These are phyloP conservation scores for Paratilapia polleni DNA, from an alignment of 2,113 vertebrate species.

Conservation along the genomic window DNA sequence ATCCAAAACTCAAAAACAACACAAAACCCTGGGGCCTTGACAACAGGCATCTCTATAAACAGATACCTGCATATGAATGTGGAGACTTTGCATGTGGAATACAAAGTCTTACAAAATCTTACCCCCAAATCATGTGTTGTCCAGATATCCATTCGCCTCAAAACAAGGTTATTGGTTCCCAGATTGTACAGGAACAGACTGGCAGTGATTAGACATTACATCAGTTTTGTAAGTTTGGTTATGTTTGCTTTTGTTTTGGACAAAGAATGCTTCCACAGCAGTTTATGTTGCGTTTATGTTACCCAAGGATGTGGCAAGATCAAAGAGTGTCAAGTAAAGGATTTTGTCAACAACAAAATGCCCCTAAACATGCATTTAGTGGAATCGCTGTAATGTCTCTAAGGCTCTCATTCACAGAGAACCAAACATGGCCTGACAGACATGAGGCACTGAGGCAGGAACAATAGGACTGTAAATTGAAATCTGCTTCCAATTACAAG, in stretches of 20 bases:
- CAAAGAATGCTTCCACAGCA: slow-evolving; percentile 32
- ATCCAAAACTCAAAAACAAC: background rate
- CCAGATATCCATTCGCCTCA: background rate
- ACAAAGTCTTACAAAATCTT: background rate
- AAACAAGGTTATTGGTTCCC: background rate
- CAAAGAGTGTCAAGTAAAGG: slow-evolving; percentile 20
- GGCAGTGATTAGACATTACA: background rate
- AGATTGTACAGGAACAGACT: background rate
- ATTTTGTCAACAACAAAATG: slow-evolving; percentile 49
- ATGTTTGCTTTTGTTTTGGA: slow-evolving; percentile 44
- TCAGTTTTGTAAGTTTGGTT: slow-evolving; percentile 26
- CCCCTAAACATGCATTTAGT: slow-evolving; percentile 32
- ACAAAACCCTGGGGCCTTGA: background rate
- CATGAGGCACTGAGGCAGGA: slow-evolving; percentile 19
- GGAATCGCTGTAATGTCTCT: slow-evolving; percentile 30
- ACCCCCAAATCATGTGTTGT: background rate
- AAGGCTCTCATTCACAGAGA: slow-evolving; percentile 42
- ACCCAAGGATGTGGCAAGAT: slow-evolving; percentile 30
- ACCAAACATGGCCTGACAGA: slow-evolving; percentile 30
- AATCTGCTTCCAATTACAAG: slow-evolving; percentile 67
- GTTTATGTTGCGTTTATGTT: slow-evolving; percentile 14
- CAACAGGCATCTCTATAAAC: background rate
- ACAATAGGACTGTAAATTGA: slow-evolving; percentile 48
- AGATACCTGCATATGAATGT: background rate
- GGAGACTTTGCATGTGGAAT: background rate